phyloP scores from a whole-genome alignment of 2,113 vertebrate species.

The Paramormyrops kingsleyae region DNA sequence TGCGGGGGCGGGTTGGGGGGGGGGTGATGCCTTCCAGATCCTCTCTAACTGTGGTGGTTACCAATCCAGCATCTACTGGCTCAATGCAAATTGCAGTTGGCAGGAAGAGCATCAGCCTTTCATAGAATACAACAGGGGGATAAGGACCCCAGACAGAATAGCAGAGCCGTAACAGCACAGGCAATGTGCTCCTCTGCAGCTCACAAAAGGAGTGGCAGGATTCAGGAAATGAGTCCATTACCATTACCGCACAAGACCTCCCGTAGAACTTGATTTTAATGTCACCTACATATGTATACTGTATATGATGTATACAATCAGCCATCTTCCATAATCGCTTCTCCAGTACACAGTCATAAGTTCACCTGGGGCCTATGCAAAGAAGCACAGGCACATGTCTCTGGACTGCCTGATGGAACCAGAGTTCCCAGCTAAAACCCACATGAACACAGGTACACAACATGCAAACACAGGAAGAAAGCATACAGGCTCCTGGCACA shows the following conservation, averaged over 20 bases:
- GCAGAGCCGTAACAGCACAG: neutral
- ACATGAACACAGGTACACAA: neutral
- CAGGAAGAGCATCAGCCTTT: slow-evolving; percentile 16
- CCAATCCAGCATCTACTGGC: neutral
- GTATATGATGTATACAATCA: neutral
- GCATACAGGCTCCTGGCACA: neutral
- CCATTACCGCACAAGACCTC: neutral
- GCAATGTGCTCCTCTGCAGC: neutral
- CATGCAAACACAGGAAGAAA: neutral
- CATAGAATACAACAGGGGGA: slow-evolving; percentile 6
- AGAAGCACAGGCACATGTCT: neutral
- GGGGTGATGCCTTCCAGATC: neutral
- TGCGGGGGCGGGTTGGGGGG: neutral
- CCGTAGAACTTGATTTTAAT: neutral
- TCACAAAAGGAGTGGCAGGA: neutral
- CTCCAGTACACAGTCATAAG: neutral
- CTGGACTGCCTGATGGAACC: neutral
- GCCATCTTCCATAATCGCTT: neutral
- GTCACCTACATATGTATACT: neutral
- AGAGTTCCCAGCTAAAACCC: neutral
- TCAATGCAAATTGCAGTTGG: neutral
- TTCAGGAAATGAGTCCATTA: neutral
- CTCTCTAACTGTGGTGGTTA: neutral
- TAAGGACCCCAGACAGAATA: neutral
- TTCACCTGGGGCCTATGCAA: neutral